phyloP scores from a whole-genome alignment of 2,888 invertebrate species.

The Eretmocerus hayati region DNA sequence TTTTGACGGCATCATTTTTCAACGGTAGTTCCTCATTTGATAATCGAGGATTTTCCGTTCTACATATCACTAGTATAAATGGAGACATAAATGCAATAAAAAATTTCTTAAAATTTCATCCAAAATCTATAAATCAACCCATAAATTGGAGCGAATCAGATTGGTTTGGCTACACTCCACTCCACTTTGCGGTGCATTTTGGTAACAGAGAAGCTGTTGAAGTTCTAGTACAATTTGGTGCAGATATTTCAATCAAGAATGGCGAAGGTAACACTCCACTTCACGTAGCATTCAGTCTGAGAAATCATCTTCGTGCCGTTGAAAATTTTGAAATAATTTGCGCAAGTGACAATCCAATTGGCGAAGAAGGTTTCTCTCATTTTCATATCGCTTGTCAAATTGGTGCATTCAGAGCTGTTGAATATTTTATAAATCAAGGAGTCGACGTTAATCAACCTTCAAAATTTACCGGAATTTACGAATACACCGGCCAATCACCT shows the following conservation, averaged over 20 bases:
- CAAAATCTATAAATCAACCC: neutral
- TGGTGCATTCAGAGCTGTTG: neutral
- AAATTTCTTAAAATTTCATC: neutral
- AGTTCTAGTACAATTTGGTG: neutral
- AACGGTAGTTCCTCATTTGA: neutral
- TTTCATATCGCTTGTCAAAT: constrained; percentile 2
- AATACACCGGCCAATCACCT: constrained; percentile 1
- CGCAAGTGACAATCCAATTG: constrained; percentile 1
- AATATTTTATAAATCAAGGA: constrained; percentile 1
- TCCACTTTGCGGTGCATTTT: constrained; percentile 5
- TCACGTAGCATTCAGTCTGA: neutral
- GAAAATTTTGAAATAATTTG: neutral
- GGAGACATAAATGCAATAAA: neutral
- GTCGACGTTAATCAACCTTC: constrained; percentile 5
- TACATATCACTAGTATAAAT: neutral
- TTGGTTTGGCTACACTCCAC: constrained; percentile 5
- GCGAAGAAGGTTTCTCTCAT: constrained; percentile 7
- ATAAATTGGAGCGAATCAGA: constrained; percentile 1
- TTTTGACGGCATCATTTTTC: neutral
- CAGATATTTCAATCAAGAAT: neutral
- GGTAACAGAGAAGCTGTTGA: neutral
- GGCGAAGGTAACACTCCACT: constrained; percentile 2
- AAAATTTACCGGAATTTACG: constrained; percentile 2
- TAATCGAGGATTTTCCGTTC: constrained; percentile 1
- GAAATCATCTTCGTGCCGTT: neutral